phyloP scores from a whole-genome alignment of 2,113 vertebrate species.

The Cyanocitta stelleri region DNA sequence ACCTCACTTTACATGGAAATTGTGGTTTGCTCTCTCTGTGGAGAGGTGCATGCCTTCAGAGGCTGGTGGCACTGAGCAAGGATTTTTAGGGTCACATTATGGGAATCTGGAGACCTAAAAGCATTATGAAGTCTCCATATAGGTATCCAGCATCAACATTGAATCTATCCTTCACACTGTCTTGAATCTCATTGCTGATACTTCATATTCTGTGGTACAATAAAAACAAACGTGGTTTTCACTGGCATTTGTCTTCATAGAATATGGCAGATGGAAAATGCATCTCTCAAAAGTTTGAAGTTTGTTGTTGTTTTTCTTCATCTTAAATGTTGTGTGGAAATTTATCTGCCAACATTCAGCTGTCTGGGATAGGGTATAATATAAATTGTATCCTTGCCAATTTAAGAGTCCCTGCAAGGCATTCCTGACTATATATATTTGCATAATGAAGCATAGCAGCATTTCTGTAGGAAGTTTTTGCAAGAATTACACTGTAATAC shows the following conservation, averaged over 20 bases:
- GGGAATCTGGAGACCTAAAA: neutral
- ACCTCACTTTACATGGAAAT: neutral
- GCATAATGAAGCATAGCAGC: slow-evolving; percentile 39
- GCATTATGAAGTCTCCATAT: neutral
- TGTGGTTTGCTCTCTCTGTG: neutral
- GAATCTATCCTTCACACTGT: neutral
- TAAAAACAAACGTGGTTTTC: slow-evolving; percentile 15
- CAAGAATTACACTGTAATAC: neutral
- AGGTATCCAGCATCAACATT: neutral
- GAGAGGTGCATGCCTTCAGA: neutral
- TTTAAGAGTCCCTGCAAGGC: slow-evolving; percentile 43
- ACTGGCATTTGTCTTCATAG: slow-evolving; percentile 53
- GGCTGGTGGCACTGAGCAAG: neutral
- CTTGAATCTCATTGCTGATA: neutral
- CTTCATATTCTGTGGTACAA: neutral
- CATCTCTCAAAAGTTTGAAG: slow-evolving; percentile 32
- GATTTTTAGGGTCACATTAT: neutral
- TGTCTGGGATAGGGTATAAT: slow-evolving; percentile 24
- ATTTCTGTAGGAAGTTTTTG: slow-evolving; percentile 14
- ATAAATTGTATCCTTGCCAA: slow-evolving; percentile 33
- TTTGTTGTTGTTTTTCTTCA: slow-evolving; percentile 31
- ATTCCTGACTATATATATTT: slow-evolving; percentile 39
- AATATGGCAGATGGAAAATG: slow-evolving; percentile 20
- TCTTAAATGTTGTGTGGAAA: slow-evolving; percentile 48
- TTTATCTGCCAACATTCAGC: slow-evolving; percentile 41